These are phyloP conservation scores for Paramuricea clavata DNA, from an alignment of 92 coral and sea anemone genomes.

Conservation along the genomic window DNA sequence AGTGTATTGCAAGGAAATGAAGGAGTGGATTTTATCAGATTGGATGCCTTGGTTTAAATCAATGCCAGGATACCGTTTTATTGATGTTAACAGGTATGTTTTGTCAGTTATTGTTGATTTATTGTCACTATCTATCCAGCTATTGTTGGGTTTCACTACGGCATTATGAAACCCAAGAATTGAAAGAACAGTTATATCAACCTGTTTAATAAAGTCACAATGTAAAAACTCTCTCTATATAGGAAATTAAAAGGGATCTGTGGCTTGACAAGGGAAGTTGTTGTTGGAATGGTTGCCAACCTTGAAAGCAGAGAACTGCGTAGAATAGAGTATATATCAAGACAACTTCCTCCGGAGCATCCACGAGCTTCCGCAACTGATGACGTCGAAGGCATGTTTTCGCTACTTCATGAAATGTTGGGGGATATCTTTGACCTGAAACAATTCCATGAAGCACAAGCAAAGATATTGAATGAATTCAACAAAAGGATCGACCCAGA, in stretches of 20 bases:
- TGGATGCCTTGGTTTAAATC: too few relatives aligned
- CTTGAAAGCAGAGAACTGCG: background rate
- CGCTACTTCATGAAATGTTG: too few relatives aligned
- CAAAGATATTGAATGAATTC: slow-evolving; percentile 45
- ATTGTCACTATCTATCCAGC: background rate
- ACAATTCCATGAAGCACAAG: slow-evolving; percentile 8
- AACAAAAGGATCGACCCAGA: slow-evolving; percentile 48
- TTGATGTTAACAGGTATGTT: background rate
- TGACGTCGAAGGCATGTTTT: slow-evolving; percentile 41
- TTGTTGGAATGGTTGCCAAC: slow-evolving; percentile 6
- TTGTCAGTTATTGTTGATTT: slow-evolving; percentile 10
- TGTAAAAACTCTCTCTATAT: slow-evolving; percentile 8
- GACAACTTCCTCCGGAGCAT: slow-evolving; percentile 66
- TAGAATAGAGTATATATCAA: slow-evolving; percentile 25
- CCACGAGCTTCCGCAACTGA: slow-evolving; percentile 55
- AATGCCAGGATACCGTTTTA: background rate
- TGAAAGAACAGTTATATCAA: slow-evolving; percentile 6
- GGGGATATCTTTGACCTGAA: slow-evolving; percentile 47
- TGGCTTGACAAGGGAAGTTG: background rate
- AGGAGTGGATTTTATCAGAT: too few relatives aligned
- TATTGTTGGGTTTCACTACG: background rate
- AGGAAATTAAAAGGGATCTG: slow-evolving; percentile 28
- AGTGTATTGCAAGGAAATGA: too few relatives aligned
- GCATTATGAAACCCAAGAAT: background rate
- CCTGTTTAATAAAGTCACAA: slow-evolving; percentile 4